Conservation (phyloP, 2,113 vertebrate genomes). For the Laticauda laticaudata region DNA sequence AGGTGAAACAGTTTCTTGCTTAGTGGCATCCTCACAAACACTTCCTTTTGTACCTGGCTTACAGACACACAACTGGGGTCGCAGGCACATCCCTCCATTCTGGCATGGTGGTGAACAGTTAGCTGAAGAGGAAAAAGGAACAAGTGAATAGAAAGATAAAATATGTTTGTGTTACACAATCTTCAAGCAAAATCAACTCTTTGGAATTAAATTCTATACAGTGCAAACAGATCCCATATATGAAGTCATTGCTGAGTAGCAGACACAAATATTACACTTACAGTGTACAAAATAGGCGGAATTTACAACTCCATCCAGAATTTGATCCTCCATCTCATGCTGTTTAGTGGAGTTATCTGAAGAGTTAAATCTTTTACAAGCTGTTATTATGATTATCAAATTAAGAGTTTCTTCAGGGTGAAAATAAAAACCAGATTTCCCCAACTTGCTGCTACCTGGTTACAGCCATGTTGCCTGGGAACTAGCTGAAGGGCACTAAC, state of each 20-base stretch:
- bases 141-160: constrained; percentile 30
- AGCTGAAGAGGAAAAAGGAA: constrained; percentile 71
- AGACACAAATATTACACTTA: not conserved
- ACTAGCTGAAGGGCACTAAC: not conserved
- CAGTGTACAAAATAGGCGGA: not conserved
- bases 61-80: constrained; percentile 93
- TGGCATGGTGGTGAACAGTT: constrained; percentile 91
- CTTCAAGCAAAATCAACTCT: not conserved
- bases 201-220: not conserved
- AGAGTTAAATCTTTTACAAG: not conserved
- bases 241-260: not conserved
- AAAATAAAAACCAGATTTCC: not conserved
- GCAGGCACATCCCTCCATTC: constrained; percentile 95
- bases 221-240: not conserved
- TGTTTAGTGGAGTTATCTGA: not conserved
- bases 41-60: constrained; percentile 90
- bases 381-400: not conserved
- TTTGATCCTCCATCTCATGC: not conserved
- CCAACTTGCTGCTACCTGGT: not conserved
- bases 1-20: constrained; percentile 69
- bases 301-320: not conserved
- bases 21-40: constrained; percentile 81
- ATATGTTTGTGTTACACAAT: not conserved
- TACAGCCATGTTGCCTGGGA: not conserved
- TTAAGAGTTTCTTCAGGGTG: not conserved